Conservation (phyloP, 2,888 invertebrate genomes). For the Dascillus cervinus region DNA sequence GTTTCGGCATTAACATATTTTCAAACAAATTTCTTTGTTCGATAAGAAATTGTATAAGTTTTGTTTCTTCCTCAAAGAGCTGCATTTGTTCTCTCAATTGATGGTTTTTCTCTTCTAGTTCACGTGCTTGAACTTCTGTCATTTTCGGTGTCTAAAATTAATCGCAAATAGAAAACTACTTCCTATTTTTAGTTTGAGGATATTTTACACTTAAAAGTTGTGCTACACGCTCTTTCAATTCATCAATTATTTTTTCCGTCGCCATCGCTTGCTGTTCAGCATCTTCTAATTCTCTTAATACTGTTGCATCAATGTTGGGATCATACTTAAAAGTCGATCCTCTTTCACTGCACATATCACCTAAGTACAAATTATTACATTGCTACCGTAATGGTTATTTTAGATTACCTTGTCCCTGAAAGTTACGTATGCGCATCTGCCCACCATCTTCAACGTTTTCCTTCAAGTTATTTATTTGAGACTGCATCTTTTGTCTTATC, state of each 20-base stretch:
- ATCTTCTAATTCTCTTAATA: slow-evolving; percentile 42
- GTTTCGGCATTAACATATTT: slow-evolving; percentile 27
- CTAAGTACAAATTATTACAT: too few relatives aligned
- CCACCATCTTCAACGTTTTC: slow-evolving; percentile 63
- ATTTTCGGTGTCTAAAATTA: slow-evolving; percentile 47
- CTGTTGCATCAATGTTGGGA: slow-evolving; percentile 26
- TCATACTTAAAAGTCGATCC: slow-evolving; percentile 18
- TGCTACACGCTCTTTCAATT: slow-evolving; percentile 38
- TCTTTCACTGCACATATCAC: slow-evolving; percentile 10
- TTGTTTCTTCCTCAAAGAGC: slow-evolving; percentile 54
- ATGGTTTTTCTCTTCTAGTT: slow-evolving; percentile 50
- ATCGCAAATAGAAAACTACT: neutral
- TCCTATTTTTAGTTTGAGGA: neutral
- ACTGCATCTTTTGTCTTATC: too few relatives aligned
- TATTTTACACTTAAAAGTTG: slow-evolving; percentile 38
- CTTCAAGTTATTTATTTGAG: slow-evolving; percentile 53
- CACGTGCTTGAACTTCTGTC: slow-evolving; percentile 48
- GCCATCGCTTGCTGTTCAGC: slow-evolving; percentile 44
- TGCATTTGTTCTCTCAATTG: slow-evolving; percentile 52
- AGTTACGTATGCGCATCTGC: slow-evolving; percentile 53
- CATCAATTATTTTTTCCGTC: slow-evolving; percentile 41
- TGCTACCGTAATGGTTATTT: too few relatives aligned
- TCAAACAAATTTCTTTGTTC: slow-evolving; percentile 39
- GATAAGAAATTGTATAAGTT: slow-evolving; percentile 49
- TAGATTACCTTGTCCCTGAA: slow-evolving; percentile 52